Percentiles rank a stretch among this genome's conserved stretches.
These are phyloP conservation scores for Lethocerus indicus DNA, from an alignment of 1,140 invertebrate genomes.

Conservation along the genomic window DNA sequence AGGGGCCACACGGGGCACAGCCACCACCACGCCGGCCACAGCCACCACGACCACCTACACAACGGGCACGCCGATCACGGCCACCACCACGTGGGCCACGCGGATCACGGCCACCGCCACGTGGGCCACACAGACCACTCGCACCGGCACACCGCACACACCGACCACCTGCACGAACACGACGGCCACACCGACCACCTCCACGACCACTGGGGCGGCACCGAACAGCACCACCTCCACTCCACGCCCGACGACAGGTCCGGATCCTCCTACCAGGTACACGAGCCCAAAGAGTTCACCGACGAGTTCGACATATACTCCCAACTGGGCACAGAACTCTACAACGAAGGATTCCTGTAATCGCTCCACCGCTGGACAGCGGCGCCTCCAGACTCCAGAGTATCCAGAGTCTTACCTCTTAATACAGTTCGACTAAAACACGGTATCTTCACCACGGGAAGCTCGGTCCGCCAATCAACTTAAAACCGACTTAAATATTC, in stretches of 20 bases:
- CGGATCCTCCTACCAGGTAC: not conserved
- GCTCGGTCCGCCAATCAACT: no score
- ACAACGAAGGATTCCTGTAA: no score
- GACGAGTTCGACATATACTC: not conserved
- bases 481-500: no score
- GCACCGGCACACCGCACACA: not conserved
- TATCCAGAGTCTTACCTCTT: no score
- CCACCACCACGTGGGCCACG: constrained; percentile 11
- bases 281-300: not conserved
- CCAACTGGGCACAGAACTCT: constrained; percentile 1
- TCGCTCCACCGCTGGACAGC: no score
- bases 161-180: not conserved
- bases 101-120: constrained; percentile 7
- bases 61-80: constrained; percentile 4
- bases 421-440: no score
- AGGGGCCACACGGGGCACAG: constrained; percentile 8
- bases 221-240: not conserved
- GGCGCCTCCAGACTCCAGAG: no score
- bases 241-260: not conserved
- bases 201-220: not conserved
- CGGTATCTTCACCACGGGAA: no score
- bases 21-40: constrained; percentile 10
- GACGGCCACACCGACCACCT: not conserved
- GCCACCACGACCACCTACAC: constrained; percentile 9
- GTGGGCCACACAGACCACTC: not conserved